Evolutionary conservation across 1,140 invertebrate species (phyloP), one percentile per base, ranked within the genome.

Genomic region (Episyrphus balteatus): DNA sequence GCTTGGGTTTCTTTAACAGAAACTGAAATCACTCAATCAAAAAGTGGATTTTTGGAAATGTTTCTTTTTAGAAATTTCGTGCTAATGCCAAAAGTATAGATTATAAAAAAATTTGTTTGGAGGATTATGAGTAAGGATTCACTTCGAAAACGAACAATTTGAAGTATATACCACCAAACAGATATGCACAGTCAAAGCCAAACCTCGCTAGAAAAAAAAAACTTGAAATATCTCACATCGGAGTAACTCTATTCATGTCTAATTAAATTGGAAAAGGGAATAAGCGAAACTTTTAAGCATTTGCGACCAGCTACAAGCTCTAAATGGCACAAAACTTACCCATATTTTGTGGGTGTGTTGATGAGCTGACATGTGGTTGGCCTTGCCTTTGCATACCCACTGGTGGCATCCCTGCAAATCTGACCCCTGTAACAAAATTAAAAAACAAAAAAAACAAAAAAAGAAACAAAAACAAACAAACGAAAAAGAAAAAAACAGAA

Each of bases 301-400:
- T 3, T 26, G 21, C 21, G 21, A 26, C 21, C 21, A 26, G 21
- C 21, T 26, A 26, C 21, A 26, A 26, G 21, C 21, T 26, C 21
- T 26, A 26, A 26, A 36, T 26, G 39, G 42, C 17, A 47, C 18
- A 15, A 14, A 44, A 54, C 57, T 50, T 62, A 68, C 66, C 66
- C 62, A 68, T 66, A 55, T 68, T 68, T 46, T 68, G 62, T 39
- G 66, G 66, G 58, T 68, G 66, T 50, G 66, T 68, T 36, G 66
- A 68, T 42, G 66, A 68, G 55, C 65, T 68, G 38, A 68, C 66
- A 52, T 66, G 66, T 34, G 65, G 65, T 38, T 66, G 62, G 13
- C 63, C 62, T 50, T 67, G 65, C 6, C 66, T 55, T 39, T 66
- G 65, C 60, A 68, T 66, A 14, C 55, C 59, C 18, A 60, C 57